Evolutionary conservation across 2,888 invertebrate species (phyloP).

Genomic region (Noctua comes): DNA sequence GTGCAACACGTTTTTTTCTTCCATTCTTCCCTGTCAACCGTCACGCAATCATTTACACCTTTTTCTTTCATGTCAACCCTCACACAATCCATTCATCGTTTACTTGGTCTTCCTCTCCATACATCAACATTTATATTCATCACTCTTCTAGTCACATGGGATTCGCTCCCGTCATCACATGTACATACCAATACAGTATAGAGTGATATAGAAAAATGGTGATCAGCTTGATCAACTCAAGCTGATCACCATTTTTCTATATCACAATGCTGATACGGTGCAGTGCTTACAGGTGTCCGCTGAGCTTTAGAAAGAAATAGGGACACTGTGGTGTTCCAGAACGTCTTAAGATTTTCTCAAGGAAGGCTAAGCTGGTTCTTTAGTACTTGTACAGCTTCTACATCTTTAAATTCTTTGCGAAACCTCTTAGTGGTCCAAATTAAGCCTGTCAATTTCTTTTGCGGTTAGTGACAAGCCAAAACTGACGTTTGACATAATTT

Average conservation of each 20-base stretch:
- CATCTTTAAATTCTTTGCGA: neutral
- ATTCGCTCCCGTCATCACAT: neutral
- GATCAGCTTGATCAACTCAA: too few species aligned
- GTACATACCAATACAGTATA: neutral
- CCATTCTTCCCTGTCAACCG: neutral
- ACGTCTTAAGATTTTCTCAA: constrained; percentile 7
- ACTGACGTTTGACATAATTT: constrained; percentile 8
- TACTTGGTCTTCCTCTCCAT: neutral
- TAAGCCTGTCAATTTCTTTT: constrained; percentile 22
- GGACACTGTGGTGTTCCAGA: neutral
- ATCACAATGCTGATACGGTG: neutral
- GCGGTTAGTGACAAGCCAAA: neutral
- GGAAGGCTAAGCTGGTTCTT: constrained; percentile 12
- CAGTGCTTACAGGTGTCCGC: neutral
- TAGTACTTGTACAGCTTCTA: neutral
- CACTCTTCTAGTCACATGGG: neutral
- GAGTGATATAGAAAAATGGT: neutral
- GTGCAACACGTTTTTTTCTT: neutral
- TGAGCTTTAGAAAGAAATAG: constrained; percentile 12
- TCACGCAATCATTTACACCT: neutral
- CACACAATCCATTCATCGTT: neutral
- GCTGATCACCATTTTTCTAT: too few species aligned
- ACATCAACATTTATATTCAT: neutral
- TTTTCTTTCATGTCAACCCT: neutral
- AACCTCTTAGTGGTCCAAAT: neutral